phyloP scores from a whole-genome alignment of 2,113 vertebrate genomes.

The Ceyx margarethae region DNA sequence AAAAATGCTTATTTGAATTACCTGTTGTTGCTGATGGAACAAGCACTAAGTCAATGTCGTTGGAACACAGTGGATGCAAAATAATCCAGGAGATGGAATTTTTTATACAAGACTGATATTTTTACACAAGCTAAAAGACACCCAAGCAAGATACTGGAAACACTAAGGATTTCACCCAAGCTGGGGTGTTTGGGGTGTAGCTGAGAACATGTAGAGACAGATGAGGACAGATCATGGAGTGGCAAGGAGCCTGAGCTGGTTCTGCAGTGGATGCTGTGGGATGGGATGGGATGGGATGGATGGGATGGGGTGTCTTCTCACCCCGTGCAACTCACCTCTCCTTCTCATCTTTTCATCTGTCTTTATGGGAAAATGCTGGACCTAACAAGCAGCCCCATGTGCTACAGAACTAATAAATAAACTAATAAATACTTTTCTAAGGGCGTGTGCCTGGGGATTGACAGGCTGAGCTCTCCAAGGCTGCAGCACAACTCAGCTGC shows the following conservation, averaged over 20 bases:
- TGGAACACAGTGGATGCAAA: not conserved
- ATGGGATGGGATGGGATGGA: not conserved
- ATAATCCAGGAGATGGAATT: not conserved
- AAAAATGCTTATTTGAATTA: not conserved
- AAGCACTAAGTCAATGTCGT: not conserved
- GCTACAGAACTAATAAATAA: not conserved
- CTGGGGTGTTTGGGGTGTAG: not conserved
- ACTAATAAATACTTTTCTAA: not conserved
- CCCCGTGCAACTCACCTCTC: rapidly evolving
- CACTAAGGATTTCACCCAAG: not conserved
- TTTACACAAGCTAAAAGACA: not conserved
- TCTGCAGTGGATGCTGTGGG: not conserved
- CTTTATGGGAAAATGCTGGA: not conserved
- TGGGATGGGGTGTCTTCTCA: not conserved
- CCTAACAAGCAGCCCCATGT: not conserved
- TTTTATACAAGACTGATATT: not conserved
- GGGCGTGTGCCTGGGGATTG: not conserved
- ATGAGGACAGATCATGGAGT: not conserved
- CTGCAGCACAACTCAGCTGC: not conserved
- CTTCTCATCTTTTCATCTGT: not conserved
- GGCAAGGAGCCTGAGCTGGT: not conserved
- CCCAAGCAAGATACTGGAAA: not conserved
- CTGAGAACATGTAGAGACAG: not conserved
- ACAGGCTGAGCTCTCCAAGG: not conserved
- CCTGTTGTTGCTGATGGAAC: not conserved